Evolutionary conservation across 1,140 invertebrate genomes (phyloP).

Genomic region (Brachionus sp.): DNA sequence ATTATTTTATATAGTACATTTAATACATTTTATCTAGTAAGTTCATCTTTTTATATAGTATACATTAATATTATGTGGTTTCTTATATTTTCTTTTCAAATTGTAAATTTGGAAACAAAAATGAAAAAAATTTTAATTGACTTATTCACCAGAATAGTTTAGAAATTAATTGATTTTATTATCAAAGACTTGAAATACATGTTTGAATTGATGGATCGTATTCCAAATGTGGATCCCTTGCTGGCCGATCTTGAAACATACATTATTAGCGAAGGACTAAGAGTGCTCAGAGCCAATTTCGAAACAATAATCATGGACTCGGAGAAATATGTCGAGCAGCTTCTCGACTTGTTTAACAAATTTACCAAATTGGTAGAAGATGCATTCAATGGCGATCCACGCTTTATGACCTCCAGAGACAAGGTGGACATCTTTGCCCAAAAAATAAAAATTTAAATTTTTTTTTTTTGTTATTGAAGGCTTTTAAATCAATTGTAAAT

Average conservation of each 20-base stretch:
- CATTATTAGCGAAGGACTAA: slow-evolving; percentile 84
- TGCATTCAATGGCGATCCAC: slow-evolving; percentile 91
- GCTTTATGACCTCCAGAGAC: slow-evolving; percentile 93
- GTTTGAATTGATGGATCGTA: slow-evolving; percentile 89
- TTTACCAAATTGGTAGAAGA: slow-evolving; percentile 88
- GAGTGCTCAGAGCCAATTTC: slow-evolving; percentile 93
- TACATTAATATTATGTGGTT: too few species aligned
- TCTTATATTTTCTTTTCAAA: not conserved
- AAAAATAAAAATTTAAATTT: not conserved
- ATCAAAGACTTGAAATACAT: slow-evolving; percentile 76
- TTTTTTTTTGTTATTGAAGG: slow-evolving; percentile 60
- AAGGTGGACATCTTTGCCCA: slow-evolving; percentile 63
- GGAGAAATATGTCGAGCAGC: slow-evolving; percentile 95
- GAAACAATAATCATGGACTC: slow-evolving; percentile 93
- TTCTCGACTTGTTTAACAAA: slow-evolving; percentile 83
- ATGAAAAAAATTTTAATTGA: too few species aligned
- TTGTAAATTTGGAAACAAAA: too few species aligned
- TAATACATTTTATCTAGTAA: too few species aligned
- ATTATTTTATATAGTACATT: too few species aligned
- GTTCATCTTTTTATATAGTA: too few species aligned
- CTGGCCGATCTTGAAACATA: slow-evolving; percentile 84
- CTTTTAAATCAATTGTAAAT: slow-evolving; percentile 95
- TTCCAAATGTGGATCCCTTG: slow-evolving; percentile 85
- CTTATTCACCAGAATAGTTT: too few species aligned
- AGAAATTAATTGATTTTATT: not conserved